Evolutionary conservation across 1,140 invertebrate genomes (phyloP), one percentile per base, ranked within the genome.

Genomic region (Diorhabda carinulata): DNA sequence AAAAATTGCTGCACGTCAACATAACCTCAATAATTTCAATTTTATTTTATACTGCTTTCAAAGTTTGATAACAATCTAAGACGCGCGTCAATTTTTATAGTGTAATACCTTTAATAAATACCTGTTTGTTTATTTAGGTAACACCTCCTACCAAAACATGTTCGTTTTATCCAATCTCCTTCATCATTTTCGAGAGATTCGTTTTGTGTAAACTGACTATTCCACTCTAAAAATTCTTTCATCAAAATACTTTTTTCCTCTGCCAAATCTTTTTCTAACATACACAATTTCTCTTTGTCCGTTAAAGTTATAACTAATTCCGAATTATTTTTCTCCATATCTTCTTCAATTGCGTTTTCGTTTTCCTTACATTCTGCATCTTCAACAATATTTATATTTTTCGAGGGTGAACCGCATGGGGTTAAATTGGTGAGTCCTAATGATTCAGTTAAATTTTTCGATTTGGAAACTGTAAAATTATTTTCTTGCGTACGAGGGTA

Each of bases 61-160:
- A 25, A 25, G 25, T 25, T 25, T 25, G 25, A 25, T 25, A 25
- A 25, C 25, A 25, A 25, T 25, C 25, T 25, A 25, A 25, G 25
- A 25, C 25, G 25, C 25, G 25, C 25, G 25, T 25, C 25, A 25
- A 25, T 25, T 25, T 25, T 25, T 25, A 25, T 25, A 25, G 25
- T 25, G 25, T 25, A 25, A 25, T 25, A 25, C 25, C 25, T 25
- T 25, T 1, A 25, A n/a, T 25, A 66, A n/a, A 66, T 70, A 76
- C 75, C 76, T 63, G 76, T 77, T 67, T 70, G 66, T 66, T 68
- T 72, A 64, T 77, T 76, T 8, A 76, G 44, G 64, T 74, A 77
- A 67, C 67, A 77, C 25, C 56, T 66, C 25, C 43, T 61, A 9
- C 75, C 75, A 43, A 66, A 43, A 4, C 74, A 57, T 6, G 62